Evolutionary conservation across 2,797 vertebrate genomes (phyloP).

Genomic region (Pampus argenteus): DNA sequence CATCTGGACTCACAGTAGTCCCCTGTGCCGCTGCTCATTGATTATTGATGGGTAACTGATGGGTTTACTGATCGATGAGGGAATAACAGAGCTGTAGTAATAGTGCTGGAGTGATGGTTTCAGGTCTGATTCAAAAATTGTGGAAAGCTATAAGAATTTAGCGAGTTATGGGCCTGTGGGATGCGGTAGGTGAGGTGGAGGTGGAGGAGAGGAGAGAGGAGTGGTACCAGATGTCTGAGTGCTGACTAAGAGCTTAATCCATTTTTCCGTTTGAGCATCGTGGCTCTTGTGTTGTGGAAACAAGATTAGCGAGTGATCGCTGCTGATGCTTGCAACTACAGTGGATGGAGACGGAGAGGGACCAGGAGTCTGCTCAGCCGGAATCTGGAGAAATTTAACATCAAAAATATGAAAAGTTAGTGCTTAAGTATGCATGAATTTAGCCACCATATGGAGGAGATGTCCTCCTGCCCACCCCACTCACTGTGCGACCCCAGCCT

Average conservation of each 20-base stretch:
- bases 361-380: background rate
- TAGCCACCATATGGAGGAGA: too few relatives aligned
- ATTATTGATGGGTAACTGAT: constrained; percentile 12
- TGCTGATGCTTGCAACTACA: background rate
- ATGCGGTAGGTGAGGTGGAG: background rate
- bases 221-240: constrained; percentile 4
- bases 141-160: too few relatives aligned
- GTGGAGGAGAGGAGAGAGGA: background rate
- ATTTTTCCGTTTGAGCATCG: constrained; percentile 20
- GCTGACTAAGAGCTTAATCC: constrained; percentile 29
- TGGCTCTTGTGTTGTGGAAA: constrained; percentile 36
- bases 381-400: background rate
- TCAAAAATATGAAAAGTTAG: background rate
- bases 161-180: background rate
- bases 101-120: background rate
- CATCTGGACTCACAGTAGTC: constrained; percentile 1
- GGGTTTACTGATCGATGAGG: background rate
- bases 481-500: background rate
- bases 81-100: background rate
- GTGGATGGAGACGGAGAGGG: background rate
- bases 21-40: constrained; percentile 1
- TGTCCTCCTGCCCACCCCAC: background rate
- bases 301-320: constrained; percentile 35
- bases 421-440: background rate
- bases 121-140: background rate